These are phyloP conservation scores for Drosophila watanabei DNA, from an alignment of 1,140 invertebrate species.

Conservation along the genomic window DNA sequence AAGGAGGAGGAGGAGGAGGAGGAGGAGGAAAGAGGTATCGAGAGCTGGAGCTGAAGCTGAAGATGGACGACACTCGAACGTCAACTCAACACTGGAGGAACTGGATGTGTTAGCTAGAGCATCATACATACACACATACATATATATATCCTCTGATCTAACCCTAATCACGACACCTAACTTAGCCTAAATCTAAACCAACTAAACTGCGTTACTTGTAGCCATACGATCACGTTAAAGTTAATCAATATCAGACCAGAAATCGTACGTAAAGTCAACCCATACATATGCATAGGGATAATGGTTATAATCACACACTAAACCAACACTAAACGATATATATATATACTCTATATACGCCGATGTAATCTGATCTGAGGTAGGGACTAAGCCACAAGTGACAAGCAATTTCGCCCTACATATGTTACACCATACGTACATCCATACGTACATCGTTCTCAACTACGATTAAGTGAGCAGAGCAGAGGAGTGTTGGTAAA, in stretches of 20 bases:
- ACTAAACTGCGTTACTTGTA: conserved; percentile 46
- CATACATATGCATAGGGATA: conserved; percentile 75
- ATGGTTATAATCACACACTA: conserved; percentile 51
- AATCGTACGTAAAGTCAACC: conserved; percentile 59
- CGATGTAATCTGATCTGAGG: conserved; percentile 46
- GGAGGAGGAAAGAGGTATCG: background rate
- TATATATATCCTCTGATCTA: conserved; percentile 7
- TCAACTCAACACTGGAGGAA: background rate
- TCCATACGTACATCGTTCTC: conserved; percentile 6
- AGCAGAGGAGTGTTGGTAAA: conserved; percentile 11
- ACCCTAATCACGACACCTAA: conserved; percentile 8
- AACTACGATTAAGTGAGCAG: conserved; percentile 1
- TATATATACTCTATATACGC: conserved; percentile 31
- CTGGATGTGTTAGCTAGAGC: background rate
- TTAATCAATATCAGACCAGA: conserved; percentile 45
- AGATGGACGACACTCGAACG: conserved; percentile 1
- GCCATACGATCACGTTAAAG: conserved; percentile 34
- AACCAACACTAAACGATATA: conserved; percentile 20
- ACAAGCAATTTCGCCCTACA: conserved; percentile 74
- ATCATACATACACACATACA: background rate
- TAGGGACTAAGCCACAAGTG: conserved; percentile 57
- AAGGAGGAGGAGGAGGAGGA: conserved; percentile 18
- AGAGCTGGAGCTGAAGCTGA: background rate
- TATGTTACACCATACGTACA: background rate
- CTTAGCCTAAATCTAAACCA: conserved; percentile 15